Evolutionary conservation across 1,140 invertebrate species (phyloP), one percentile per base, ranked within the genome.

Genomic region (Zeugodacus cucurbitae): DNA sequence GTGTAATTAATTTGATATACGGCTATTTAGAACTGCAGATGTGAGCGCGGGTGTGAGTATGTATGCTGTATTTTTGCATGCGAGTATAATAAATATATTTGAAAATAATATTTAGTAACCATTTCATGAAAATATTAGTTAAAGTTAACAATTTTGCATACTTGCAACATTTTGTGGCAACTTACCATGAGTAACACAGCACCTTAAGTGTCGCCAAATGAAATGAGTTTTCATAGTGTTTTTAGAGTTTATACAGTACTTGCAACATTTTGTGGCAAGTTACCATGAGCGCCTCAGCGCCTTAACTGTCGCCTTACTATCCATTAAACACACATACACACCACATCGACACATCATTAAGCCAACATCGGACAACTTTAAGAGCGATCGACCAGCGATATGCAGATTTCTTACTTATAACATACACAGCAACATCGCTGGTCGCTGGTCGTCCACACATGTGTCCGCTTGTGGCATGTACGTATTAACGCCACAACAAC

Each of bases 1-100:
- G 92, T 92, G 91, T 93, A 93, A 93, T 93, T 93, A 93, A 93
- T 93, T 93, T 93, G 92, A 93, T 92, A 91, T 91, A 93, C 92
- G 92, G 91, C 0, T 64, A 44, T 87, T 87, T 87, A 87, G 26
- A 64, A 6, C 41, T 26, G 2, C 17, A n/a, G 14, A 32, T 58
- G 29, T 14, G 11, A 29, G 57, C n/a, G 14, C 32, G 29, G 32
- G 14, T 26, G 4, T 22, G n/a, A 1, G 6, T 17, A 58, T 29
- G 67, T 37, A n/a, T 54, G 57, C 70, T 20, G 48, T 54, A 17
- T n/a, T n/a, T n/a, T n/a, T n/a, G 59, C n/a, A 26, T 62, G 22
- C 1, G 22, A 2, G 20, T 1, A 22, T 59, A 11, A 29, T 17
- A 26, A 6, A 1, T 62, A 8, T 11, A 11, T 10, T 26, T 29